These are phyloP conservation scores for Muscicapa comitata DNA, from an alignment of 2,797 vertebrate species.

Conservation along the genomic window DNA sequence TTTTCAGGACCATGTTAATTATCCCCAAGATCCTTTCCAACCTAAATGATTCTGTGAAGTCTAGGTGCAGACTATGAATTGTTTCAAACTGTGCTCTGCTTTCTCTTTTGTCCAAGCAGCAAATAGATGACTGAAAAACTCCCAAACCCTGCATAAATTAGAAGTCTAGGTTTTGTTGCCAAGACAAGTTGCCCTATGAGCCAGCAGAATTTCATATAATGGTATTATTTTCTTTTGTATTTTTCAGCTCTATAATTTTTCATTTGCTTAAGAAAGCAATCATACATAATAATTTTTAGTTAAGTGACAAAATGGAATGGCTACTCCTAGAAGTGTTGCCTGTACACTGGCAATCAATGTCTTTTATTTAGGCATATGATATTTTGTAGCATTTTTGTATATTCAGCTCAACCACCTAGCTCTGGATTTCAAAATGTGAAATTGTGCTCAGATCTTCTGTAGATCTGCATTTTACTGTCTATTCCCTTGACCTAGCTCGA, in stretches of 20 bases:
- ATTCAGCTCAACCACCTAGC: neutral
- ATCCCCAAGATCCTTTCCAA: neutral
- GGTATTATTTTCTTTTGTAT: neutral
- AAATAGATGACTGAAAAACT: neutral
- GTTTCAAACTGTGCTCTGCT: neutral
- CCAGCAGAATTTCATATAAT: neutral
- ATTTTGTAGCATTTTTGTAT: neutral
- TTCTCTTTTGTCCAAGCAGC: neutral
- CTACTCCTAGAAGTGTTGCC: neutral
- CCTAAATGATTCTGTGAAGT: neutral
- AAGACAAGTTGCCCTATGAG: neutral
- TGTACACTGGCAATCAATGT: fast-evolving
- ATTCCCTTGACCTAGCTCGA: neutral
- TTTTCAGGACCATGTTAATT: neutral
- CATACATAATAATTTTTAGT: neutral
- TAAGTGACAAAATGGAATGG: fast-evolving
- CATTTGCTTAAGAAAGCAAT: neutral
- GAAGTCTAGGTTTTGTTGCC: neutral
- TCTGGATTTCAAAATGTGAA: neutral
- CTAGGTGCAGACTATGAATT: neutral
- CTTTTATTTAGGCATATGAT: neutral
- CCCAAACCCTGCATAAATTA: neutral
- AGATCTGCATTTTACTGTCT: neutral
- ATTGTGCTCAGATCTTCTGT: neutral
- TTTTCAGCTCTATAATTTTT: neutral